Evolutionary conservation across 2,797 vertebrate genomes (phyloP), one percentile per base, ranked within the genome.

Genomic region (Capromys pilorides): DNA sequence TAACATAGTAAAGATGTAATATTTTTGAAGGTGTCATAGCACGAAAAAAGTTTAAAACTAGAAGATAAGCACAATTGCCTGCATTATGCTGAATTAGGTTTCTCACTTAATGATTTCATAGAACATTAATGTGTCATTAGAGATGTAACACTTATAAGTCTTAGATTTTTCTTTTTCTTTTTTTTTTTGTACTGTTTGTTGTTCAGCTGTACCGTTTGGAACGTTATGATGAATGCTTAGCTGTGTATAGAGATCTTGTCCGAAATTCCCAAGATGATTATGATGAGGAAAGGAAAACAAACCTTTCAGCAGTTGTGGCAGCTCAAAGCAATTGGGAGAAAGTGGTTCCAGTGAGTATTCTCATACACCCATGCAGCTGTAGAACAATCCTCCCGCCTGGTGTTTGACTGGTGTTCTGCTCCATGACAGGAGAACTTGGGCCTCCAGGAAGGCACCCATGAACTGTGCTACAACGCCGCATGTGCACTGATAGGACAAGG

Each of bases 231-330:
- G 99, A 99, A 22, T 99, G 99, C 97, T 98, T 98, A 97, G 98
- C 98, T 0, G 99, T 99, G 0, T 99, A 99, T 97, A 99, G 99
- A 13, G 99, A 99, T 95, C 99, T 99, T 45, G 99, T 99, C 98
- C 98, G 99, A 91, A 99, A 99, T 97, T 99, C 99, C 59, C 99
- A 99, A 98, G 99, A 99, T 89, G 99, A 99, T 92, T 99, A 99
- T 39, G 99, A 99, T 94, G 99, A 99, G 96, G 99, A 99, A 97
- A 99, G 99, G 91, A 99, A 99, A 98, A 99, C 99, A 78, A 99
- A 99, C 97, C 98, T 99, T 62, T 98, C 99, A 31, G 99, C 99
- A 28, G 99, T 99, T 90, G 97, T 99, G 94, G 99, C 99, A 24
- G 99, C 99, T 7, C 98, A 99, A 96, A 99, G 99, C 98, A 99